Conservation (phyloP, 2,888 invertebrate species). For the Tiliacea aurago region DNA sequence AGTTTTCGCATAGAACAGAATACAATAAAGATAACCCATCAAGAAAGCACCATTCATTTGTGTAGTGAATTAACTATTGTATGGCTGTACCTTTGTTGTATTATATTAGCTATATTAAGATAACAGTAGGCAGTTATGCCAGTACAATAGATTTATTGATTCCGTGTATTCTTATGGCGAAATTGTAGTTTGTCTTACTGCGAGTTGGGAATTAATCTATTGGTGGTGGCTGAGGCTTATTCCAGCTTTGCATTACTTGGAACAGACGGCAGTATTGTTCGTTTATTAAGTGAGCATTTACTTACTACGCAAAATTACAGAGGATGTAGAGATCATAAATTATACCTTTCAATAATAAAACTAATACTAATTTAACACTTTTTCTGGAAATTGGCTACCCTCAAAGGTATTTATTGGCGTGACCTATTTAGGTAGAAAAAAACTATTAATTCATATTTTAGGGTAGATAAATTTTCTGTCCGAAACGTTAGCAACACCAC, state of each 20-base stretch:
- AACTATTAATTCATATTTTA: background rate
- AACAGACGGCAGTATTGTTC: constrained; percentile 9
- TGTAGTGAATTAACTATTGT: constrained; percentile 62
- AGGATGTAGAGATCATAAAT: background rate
- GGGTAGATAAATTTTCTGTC: background rate
- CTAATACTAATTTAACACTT: background rate
- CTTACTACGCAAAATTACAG: background rate
- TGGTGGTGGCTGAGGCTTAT: background rate
- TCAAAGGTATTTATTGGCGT: background rate
- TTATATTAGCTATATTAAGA: constrained; percentile 56
- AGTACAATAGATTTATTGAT: constrained; percentile 60
- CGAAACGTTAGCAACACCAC: background rate
- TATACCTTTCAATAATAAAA: background rate
- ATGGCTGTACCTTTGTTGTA: constrained; percentile 53
- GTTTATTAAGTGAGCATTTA: constrained; percentile 1
- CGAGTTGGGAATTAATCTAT: constrained; percentile 8
- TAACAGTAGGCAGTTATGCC: constrained; percentile 54
- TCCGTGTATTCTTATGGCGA: constrained; percentile 44
- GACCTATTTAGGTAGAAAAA: background rate
- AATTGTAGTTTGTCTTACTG: constrained; percentile 28
- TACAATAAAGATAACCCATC: constrained; percentile 61
- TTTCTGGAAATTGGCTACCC: background rate
- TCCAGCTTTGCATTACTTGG: background rate
- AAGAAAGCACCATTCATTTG: constrained; percentile 57
- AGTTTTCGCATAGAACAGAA: constrained; percentile 59